Base-by-base conservation (phyloP, 2,888 invertebrate species). In the Drosophila demipolita region DNA sequence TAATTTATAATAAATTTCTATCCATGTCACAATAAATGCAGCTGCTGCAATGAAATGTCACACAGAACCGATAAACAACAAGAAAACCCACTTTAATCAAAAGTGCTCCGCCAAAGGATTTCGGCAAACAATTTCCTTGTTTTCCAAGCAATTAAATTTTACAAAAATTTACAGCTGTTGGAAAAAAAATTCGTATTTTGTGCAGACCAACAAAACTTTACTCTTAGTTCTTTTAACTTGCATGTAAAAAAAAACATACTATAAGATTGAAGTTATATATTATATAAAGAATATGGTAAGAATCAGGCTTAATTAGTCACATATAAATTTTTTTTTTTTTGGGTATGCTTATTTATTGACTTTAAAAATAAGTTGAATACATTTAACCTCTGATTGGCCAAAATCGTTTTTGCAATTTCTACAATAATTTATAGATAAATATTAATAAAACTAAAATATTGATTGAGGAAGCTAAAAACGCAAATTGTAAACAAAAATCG, bases 1-100 rank as follows among this genome's bases (percentile, higher is more conserved):
- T 82, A 72, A 62, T 70, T 72, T 64, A 69, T 73, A 78, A 66
- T 64, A 58, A 58, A 76, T 63, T 71, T 69, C 11, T 70, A 45
- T 12, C 11, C 20, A 58, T 38, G 15, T 5, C 36, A 71, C 45
- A 59, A 40, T 33, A 53, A 20, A 33, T 15, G 55, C 54, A 45
- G 15, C n/a, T 32, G 3, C 29, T 15, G n/a, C 33, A 49, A 15
- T 23, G 32, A 17, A 49, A 49, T 29, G 8, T 15, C 1, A 4
- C 4, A 23, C 20, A 45, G 40, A n/a, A 23, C 20, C 45, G 20
- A 23, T 4, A 23, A 15, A 8, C 45, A 20, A 45, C 20, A 45
- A 20, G 45, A 45, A 20, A 15, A 20, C 7, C 45, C 20, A 45
- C 20, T 7, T 23, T 15, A 45, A 45, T 4, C 20, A 15, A 12